Base-by-base conservation (phyloP, 2,888 invertebrate species). In the Corbicula japonica region DNA sequence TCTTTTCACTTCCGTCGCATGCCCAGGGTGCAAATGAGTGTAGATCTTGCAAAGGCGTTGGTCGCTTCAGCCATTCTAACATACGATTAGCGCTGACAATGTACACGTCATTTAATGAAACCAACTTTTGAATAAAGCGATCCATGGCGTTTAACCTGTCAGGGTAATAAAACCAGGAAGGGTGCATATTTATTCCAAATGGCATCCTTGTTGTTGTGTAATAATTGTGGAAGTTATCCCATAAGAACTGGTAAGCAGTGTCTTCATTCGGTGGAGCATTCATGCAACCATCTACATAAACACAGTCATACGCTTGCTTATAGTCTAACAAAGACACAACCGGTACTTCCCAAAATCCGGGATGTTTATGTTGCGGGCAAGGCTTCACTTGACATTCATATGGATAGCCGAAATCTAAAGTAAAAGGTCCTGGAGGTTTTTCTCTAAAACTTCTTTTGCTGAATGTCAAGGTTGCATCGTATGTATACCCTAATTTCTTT, bases 161-260 rank as follows among this genome's bases (percentile, higher is more conserved):
- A 1, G 86, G 84, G 12, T 87, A 88, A 66, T 87, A 88, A 70
- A 91, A 89, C 90, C 90, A 98, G 0, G 96, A 95, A 0, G 97
- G 95, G 92, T 97, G 97, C 81, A 98, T 95, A 91, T 97, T 97
- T 28, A 98, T 94, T 2, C 97, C 97, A 81, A 96, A 95, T 0
- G 98, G 98, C 0, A 98, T 97, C 75, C 90, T 75, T 89, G 95
- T 96, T 15, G 94, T 94, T 0, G 94, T 87, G 91, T 96, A 96
- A 84, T 96, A 96, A 6, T 95, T 94, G 46, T 95, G 96, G 91
- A 98, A 98, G 93, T 98, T 98, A 83, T 96, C 95, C 71, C 95
- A 92, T 87, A 96, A 95, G 93, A 96, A 96, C 44, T 88, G 80
- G 41, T 86, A 89, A 0, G 91, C 89, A n/a, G 88, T 85, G 15